A percentile compares a stretch with the other conserved stretches of the same genome.
phyloP scores from a whole-genome alignment of 2,797 vertebrate species.

The Benthosema pterotum region DNA sequence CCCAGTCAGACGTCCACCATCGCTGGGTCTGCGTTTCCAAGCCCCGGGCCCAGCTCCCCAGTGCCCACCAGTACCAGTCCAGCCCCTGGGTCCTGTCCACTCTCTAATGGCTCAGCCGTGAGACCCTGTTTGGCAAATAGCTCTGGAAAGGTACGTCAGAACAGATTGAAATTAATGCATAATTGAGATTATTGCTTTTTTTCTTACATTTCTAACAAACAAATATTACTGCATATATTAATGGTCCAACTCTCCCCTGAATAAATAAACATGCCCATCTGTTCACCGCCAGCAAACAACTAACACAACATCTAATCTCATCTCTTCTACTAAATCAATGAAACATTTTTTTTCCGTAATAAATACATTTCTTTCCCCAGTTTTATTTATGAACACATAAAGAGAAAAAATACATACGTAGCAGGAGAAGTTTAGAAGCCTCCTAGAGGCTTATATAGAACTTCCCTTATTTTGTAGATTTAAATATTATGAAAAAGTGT shows the following conservation, averaged over 20 bases:
- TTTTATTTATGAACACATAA: no score
- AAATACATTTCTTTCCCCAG: no score
- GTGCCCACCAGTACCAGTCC: conserved; percentile 3
- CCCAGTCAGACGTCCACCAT: conserved; percentile 16
- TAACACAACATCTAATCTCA: conserved; percentile 3
- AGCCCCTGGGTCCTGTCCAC: conserved; percentile 12
- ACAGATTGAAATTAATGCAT: neutral
- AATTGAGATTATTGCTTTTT: no score
- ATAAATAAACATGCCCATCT: conserved; percentile 2
- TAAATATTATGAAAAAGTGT: no score
- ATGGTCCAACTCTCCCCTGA: conserved; percentile 48
- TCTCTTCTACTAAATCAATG: no score
- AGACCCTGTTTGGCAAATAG: conserved; percentile 15
- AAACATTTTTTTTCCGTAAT: no score
- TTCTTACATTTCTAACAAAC: neutral
- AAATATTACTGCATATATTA: conserved; percentile 18
- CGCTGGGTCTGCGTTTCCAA: conserved; percentile 7
- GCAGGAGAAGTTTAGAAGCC: no score
- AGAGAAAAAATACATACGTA: no score
- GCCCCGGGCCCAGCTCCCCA: conserved; percentile 5
- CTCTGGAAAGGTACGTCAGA: conserved; percentile 48
- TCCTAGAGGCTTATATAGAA: no score
- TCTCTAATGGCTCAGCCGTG: neutral
- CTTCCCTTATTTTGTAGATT: no score
- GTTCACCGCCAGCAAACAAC: conserved; percentile 53